Base-by-base conservation (phyloP, 1,140 invertebrate species). In the Tribolium castaneum region DNA sequence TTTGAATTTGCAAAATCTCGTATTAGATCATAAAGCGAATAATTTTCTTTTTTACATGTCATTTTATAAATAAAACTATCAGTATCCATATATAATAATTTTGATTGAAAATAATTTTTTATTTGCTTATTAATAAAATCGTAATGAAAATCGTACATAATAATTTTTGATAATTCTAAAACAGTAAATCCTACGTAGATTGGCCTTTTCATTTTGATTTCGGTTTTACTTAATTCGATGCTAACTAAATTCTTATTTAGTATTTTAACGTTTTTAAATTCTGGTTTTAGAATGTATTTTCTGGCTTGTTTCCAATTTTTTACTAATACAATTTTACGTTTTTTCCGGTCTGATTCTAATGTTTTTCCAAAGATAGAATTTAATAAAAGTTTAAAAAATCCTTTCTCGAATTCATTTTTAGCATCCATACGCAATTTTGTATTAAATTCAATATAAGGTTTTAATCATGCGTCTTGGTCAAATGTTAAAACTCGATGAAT, bases 351-450 rank as follows among this genome's bases (percentile, higher is more conserved):
- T 78, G 88, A 87, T 79, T 89, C 87, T 81, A 88, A 86, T 3
- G 85, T 88, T 83, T 89, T 88, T 4, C 88, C 87, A 84, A 87
- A 87, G 9, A 87, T 79, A 2, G 82, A 49, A 79, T 89, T 89
- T 66, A 86, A 87, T 81, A 88, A 84, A 1, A 88, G 78, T 80
- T 89, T 90, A 66, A 78, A 89, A 76, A 89, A 86, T 25, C 88
- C 82, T 82, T 39, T 39, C 9, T 88, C 84, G 80, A 88, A 89
- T 9, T 84, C 83, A 70, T 83, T 86, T 30, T 75, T 85, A 5
- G 86, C 82, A 7, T 34, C 6, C 12, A 81, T 73, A 19, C 16
- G 78, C 85, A 82, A 54, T 25, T 82, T 70, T 49, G 82, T 87
- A 81, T 87, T 87, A 9, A 87, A 74, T 13, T 87, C 84, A 50